Evolutionary conservation across 2,888 invertebrate species (phyloP).

Genomic region (Eueremaeus valkanovi): DNA sequence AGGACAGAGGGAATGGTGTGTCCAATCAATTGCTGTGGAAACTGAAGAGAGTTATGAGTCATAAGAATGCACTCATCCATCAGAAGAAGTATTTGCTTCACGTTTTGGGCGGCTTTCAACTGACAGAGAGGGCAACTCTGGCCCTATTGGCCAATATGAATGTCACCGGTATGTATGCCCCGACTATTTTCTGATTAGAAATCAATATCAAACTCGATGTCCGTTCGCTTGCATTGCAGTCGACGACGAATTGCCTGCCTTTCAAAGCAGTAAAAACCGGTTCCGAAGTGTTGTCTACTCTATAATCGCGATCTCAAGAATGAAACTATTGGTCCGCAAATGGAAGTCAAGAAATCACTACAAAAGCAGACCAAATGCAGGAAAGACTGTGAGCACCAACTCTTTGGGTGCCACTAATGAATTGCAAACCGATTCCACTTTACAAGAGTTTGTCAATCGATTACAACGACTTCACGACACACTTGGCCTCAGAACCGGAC

Average conservation of each 20-base stretch:
- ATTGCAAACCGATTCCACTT: constrained; percentile 38
- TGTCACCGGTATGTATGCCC: constrained; percentile 43
- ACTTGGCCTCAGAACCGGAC: constrained; percentile 45
- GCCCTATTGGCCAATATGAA: constrained; percentile 54
- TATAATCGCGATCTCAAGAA: constrained; percentile 39
- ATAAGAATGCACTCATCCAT: constrained; percentile 78
- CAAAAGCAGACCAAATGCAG: not conserved
- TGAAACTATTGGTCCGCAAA: constrained; percentile 33
- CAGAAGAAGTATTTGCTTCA: constrained; percentile 82
- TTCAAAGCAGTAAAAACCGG: not conserved
- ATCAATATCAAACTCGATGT: not conserved
- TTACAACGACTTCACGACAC: constrained; percentile 41
- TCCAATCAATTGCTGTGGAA: constrained; percentile 58
- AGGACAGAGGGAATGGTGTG: not conserved
- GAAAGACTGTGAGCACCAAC: constrained; percentile 20
- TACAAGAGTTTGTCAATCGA: constrained; percentile 42
- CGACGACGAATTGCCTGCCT: constrained; percentile 21
- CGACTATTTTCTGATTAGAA: not conserved
- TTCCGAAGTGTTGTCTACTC: constrained; percentile 38
- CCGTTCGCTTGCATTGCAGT: not conserved
- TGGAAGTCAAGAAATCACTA: constrained; percentile 34
- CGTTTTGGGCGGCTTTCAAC: constrained; percentile 62
- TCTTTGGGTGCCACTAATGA: constrained; percentile 23
- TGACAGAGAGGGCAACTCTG: constrained; percentile 56
- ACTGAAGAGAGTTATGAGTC: constrained; percentile 75